phyloP scores from a whole-genome alignment of 2,888 invertebrate species.

The Pharmacophagus antenor region DNA sequence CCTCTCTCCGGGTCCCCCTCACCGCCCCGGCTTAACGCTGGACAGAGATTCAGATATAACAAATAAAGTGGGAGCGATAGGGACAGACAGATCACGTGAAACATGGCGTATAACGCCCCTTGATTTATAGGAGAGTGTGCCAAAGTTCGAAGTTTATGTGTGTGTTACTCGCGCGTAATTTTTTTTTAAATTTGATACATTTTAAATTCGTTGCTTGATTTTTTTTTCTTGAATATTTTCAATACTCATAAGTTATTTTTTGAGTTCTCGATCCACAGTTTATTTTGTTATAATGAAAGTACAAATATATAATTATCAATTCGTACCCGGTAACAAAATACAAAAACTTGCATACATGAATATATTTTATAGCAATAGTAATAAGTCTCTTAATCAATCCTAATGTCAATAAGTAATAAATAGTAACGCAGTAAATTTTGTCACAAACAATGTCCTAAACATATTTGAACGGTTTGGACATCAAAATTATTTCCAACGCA shows the following conservation, averaged over 20 bases:
- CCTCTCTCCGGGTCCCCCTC: slow-evolving; percentile 63
- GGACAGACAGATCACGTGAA: slow-evolving; percentile 70
- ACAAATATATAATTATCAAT: too few species aligned
- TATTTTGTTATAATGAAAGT: too few species aligned
- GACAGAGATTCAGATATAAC: slow-evolving; percentile 61
- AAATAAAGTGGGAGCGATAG: slow-evolving; percentile 59
- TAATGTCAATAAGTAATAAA: too few species aligned
- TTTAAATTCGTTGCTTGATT: slow-evolving; percentile 5
- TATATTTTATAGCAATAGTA: too few species aligned
- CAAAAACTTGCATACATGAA: too few species aligned
- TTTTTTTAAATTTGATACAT: slow-evolving; percentile 33
- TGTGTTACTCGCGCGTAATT: slow-evolving; percentile 56
- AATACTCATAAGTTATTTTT: background rate
- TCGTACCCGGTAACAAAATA: too few species aligned
- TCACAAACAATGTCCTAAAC: too few species aligned
- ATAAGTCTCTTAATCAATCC: too few species aligned
- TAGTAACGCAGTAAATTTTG: too few species aligned
- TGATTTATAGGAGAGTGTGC: slow-evolving; percentile 78
- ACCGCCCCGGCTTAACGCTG: slow-evolving; percentile 63
- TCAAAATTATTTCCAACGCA: too few species aligned
- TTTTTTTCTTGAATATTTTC: background rate
- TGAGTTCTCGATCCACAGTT: background rate
- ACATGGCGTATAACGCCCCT: slow-evolving; percentile 82
- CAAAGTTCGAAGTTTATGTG: slow-evolving; percentile 77
- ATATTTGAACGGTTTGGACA: too few species aligned